Evolutionary conservation across 2,797 vertebrate genomes (phyloP).

Genomic region (Eremophila alpestris): DNA sequence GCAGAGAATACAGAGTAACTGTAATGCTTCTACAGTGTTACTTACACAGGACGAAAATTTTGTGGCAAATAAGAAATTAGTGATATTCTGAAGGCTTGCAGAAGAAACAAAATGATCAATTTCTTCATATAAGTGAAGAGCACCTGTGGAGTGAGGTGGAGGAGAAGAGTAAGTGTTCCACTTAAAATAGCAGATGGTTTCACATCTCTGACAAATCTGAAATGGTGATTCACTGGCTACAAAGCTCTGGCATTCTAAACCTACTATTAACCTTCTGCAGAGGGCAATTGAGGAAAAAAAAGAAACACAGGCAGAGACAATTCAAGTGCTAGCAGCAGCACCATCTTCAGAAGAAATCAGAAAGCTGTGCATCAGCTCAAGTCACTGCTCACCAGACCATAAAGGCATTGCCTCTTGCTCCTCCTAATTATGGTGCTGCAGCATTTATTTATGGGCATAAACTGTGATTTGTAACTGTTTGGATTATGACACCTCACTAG

Average conservation of each 20-base stretch:
- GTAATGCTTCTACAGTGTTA: neutral
- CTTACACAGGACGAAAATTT: neutral
- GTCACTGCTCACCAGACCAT: constrained; percentile 1
- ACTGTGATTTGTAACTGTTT: neutral
- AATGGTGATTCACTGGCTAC: constrained; percentile 39
- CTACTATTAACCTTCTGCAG: constrained; percentile 53
- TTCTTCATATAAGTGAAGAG: constrained; percentile 11
- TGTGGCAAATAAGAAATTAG: constrained; percentile 43
- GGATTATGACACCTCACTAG: neutral
- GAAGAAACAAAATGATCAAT: constrained; percentile 19
- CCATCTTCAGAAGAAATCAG: constrained; percentile 21
- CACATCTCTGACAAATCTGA: constrained; percentile 52
- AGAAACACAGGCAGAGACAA: neutral
- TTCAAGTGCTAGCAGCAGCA: neutral
- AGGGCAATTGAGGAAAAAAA: constrained; percentile 10
- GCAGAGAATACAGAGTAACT: neutral
- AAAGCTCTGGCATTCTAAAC: constrained; percentile 45
- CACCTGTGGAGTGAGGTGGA: neutral
- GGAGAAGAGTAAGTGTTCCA: neutral
- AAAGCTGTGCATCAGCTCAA: neutral
- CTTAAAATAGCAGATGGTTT: constrained; percentile 54
- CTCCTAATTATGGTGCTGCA: constrained; percentile 13
- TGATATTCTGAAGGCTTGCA: constrained; percentile 13
- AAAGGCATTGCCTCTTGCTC: constrained; percentile 21
- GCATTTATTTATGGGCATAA: neutral